Conservation (phyloP, 2,797 vertebrate genomes). For the Sebastes trivittatus region DNA sequence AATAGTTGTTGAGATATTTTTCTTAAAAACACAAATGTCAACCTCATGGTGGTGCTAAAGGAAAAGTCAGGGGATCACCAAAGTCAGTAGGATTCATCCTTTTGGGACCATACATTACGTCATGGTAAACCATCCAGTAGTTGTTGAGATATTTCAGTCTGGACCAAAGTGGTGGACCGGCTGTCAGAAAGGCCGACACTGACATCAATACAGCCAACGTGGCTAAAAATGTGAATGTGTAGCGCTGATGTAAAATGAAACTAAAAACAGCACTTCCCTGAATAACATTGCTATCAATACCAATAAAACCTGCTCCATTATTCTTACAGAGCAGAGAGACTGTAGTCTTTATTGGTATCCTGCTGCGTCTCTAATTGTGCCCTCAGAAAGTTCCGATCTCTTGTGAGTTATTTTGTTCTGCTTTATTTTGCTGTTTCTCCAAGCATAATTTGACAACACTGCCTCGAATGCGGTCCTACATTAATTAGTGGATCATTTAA, state of each 20-base stretch:
- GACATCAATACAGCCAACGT: not conserved
- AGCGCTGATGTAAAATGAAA: not conserved
- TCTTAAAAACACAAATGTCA: not conserved
- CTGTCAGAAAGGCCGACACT: not conserved
- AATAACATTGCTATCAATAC: not conserved
- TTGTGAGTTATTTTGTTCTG: not conserved
- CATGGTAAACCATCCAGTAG: too few species aligned
- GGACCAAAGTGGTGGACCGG: not conserved
- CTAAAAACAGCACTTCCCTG: not conserved
- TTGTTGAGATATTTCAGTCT: too few species aligned
- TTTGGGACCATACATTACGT: not conserved
- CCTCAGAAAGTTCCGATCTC: constrained; percentile 19
- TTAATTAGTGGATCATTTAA: constrained; percentile 19
- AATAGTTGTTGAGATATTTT: not conserved
- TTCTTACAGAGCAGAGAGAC: not conserved
- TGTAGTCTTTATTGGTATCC: not conserved
- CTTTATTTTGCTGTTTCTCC: constrained; percentile 6
- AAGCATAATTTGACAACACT: not conserved
- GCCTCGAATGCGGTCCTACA: not conserved
- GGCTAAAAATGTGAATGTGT: not conserved
- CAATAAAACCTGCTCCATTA: not conserved
- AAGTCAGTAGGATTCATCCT: not conserved
- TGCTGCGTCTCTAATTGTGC: constrained; percentile 34
- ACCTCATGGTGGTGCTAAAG: not conserved
- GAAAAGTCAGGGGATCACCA: not conserved